Conservation (phyloP, 2,797 vertebrate genomes). For the Ataeniobius toweri region DNA sequence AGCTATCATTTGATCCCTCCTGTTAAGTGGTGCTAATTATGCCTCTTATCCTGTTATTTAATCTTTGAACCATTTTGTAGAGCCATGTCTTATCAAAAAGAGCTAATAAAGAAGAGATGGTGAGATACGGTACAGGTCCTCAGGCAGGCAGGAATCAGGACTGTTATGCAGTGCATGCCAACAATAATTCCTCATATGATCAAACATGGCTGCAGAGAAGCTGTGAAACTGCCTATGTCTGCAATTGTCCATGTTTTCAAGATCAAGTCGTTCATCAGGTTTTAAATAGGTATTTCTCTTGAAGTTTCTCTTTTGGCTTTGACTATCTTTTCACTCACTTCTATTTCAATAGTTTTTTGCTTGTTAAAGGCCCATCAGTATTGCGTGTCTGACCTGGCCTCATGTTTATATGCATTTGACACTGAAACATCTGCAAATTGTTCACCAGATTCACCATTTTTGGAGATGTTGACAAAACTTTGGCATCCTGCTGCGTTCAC, state of each 20-base stretch:
- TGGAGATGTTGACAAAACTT: too few relatives aligned
- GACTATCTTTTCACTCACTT: background rate
- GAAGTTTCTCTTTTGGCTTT: background rate
- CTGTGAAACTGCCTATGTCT: background rate
- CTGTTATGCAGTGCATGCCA: background rate
- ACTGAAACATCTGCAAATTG: too few relatives aligned
- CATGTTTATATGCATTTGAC: too few relatives aligned
- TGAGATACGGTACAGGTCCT: background rate
- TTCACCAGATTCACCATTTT: too few relatives aligned
- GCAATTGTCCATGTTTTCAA: too few relatives aligned
- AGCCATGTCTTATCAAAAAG: background rate
- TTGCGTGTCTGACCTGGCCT: background rate
- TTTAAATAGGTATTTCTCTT: background rate
- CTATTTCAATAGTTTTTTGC: too few relatives aligned
- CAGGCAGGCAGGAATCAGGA: background rate
- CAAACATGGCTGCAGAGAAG: background rate
- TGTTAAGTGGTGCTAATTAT: conserved; percentile 8
- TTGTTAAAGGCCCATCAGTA: background rate
- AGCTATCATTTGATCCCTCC: background rate
- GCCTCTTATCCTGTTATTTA: background rate
- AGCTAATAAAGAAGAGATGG: background rate
- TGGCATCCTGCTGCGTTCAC: too few relatives aligned
- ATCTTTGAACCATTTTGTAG: background rate
- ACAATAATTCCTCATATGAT: background rate
- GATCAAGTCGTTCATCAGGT: background rate